These are phyloP conservation scores for Vesta saturnalis DNA, from an alignment of 2,888 invertebrate species.

Conservation along the genomic window DNA sequence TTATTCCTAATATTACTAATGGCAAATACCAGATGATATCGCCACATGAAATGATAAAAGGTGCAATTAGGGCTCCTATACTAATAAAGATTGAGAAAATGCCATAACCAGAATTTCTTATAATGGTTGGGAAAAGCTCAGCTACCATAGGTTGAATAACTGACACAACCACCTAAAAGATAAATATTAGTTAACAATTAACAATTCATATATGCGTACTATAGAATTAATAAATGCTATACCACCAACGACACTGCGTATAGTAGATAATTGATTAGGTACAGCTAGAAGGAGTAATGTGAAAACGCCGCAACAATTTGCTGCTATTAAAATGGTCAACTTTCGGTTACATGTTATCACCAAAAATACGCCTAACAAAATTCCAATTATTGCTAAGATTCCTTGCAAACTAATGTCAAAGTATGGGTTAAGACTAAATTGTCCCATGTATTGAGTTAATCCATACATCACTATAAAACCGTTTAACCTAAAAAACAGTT, in stretches of 20 bases:
- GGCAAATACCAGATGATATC: conserved; percentile 51
- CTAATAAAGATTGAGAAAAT: conserved; percentile 79
- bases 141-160: conserved; percentile 79
- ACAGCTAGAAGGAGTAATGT: neutral
- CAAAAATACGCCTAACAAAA: neutral
- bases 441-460: neutral
- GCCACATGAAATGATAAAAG: conserved; percentile 54
- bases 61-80: conserved; percentile 76
- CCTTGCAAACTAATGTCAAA: neutral
- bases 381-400: neutral
- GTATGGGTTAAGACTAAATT: neutral
- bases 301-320: neutral
- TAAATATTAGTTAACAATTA: conserved; percentile 49
- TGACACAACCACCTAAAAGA: conserved; percentile 65
- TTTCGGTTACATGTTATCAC: neutral
- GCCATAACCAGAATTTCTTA: conserved; percentile 82
- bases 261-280: neutral
- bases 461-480: neutral
- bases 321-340: neutral
- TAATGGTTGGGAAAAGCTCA: conserved; percentile 81
- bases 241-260: neutral
- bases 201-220: neutral
- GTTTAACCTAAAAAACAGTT: neutral
- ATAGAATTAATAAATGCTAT: neutral
- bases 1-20: conserved; percentile 52